phyloP scores from a whole-genome alignment of 2,113 vertebrate species.

The Amblyornis subalaris region DNA sequence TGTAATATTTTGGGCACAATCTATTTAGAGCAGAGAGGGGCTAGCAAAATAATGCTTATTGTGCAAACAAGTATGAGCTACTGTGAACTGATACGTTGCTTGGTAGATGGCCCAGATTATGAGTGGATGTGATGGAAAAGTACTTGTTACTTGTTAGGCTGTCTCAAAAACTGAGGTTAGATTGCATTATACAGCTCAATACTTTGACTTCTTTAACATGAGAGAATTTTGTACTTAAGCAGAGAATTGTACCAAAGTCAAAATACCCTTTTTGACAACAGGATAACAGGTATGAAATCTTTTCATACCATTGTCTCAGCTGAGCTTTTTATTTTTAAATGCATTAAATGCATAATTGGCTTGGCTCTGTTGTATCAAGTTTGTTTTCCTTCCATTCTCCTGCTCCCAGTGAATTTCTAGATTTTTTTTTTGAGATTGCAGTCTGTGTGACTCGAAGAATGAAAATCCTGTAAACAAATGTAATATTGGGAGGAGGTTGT shows the following conservation, averaged over 20 bases:
- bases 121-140: not conserved
- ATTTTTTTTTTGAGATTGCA: not conserved
- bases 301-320: not conserved
- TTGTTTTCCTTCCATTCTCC: not conserved
- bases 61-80: not conserved
- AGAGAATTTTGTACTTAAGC: not conserved
- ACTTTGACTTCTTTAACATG: not conserved
- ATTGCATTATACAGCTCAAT: not conserved
- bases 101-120: not conserved
- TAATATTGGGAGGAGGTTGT: not conserved
- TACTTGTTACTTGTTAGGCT: not conserved
- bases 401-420: not conserved
- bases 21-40: not conserved
- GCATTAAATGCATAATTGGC: not conserved
- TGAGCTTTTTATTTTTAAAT: not conserved
- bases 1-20: not conserved
- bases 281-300: not conserved
- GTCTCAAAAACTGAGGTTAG: not conserved
- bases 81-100: not conserved
- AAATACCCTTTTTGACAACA: not conserved
- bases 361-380: not conserved
- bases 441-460: not conserved
- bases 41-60: not conserved
- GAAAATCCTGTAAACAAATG: not conserved
- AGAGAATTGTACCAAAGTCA: not conserved